phyloP scores from a whole-genome alignment of 2,888 invertebrate genomes.

The Acanthosepion esculentum region DNA sequence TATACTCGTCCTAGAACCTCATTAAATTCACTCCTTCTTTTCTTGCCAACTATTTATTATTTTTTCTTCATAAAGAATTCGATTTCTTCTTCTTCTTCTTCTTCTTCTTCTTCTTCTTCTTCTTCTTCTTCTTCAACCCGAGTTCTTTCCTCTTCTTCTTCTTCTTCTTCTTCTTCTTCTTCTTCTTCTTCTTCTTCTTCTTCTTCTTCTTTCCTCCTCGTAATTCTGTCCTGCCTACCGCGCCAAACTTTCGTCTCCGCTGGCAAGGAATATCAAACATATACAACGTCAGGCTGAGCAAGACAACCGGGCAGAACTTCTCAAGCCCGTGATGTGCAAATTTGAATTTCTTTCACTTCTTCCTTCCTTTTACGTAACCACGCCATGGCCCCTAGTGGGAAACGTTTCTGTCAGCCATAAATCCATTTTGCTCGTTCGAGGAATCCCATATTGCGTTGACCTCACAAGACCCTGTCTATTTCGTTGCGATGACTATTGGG shows the following conservation, averaged over 20 bases:
- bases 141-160: too few species aligned
- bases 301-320: neutral
- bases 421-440: neutral
- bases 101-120: too few species aligned
- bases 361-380: neutral
- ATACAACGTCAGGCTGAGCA: neutral
- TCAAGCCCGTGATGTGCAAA: neutral
- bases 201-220: fast-evolving
- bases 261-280: neutral
- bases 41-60: too few species aligned
- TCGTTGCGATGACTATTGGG: neutral
- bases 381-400: neutral
- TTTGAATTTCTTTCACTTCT: neutral
- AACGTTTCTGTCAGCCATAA: neutral
- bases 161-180: too few species aligned
- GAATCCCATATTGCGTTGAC: neutral
- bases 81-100: too few species aligned
- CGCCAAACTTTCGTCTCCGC: neutral
- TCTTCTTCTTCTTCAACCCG: too few species aligned
- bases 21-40: too few species aligned
- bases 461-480: neutral
- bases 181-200: too few species aligned
- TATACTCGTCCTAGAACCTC: too few species aligned
- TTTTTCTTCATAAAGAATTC: too few species aligned
- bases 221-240: neutral